Percentiles rank a stretch among this genome's conserved stretches.
phyloP scores from a whole-genome alignment of 2,888 invertebrate species.

The Cyclophora albipunctata region DNA sequence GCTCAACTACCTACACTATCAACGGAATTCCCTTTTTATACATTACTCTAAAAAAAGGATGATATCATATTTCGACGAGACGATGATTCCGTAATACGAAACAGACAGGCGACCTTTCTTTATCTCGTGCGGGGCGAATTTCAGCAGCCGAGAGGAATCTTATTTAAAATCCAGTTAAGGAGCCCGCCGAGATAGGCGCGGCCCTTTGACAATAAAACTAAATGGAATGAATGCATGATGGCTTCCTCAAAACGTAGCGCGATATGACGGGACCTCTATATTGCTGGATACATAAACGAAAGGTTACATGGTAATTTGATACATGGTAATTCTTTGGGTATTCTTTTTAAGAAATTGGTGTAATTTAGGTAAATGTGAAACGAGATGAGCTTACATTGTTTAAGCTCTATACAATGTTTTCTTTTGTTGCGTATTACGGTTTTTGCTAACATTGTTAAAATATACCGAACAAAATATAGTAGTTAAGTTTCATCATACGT shows the following conservation, averaged over 20 bases:
- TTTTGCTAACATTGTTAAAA: conserved; percentile 2
- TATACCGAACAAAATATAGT: too few species aligned
- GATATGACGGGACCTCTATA: conserved; percentile 59
- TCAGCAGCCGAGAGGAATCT: conserved; percentile 65
- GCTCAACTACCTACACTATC: conserved; percentile 37
- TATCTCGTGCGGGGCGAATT: conserved; percentile 68
- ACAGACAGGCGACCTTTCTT: conserved; percentile 69
- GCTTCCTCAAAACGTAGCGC: conserved; percentile 57
- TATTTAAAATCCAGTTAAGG: conserved; percentile 75
- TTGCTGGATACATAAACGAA: conserved; percentile 49
- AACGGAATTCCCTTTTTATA: conserved; percentile 40
- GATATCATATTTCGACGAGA: conserved; percentile 55
- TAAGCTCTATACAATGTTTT: conserved; percentile 21
- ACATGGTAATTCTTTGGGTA: conserved; percentile 39
- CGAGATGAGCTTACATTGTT: conserved; percentile 21
- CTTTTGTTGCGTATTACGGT: conserved; percentile 21
- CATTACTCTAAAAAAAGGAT: conserved; percentile 54
- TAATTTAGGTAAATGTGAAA: conserved; percentile 32
- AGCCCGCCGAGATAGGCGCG: conserved; percentile 67
- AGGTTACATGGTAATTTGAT: conserved; percentile 40
- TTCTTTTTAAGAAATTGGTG: conserved; percentile 38
- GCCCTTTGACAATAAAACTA: conserved; percentile 73
- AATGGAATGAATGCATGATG: conserved; percentile 73
- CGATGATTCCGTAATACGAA: conserved; percentile 60
- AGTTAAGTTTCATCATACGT: too few species aligned